A percentile compares a stretch with the other conserved stretches of the same genome.
phyloP scores from a whole-genome alignment of 2,797 vertebrate genomes.

The Acipenser ruthenus region DNA sequence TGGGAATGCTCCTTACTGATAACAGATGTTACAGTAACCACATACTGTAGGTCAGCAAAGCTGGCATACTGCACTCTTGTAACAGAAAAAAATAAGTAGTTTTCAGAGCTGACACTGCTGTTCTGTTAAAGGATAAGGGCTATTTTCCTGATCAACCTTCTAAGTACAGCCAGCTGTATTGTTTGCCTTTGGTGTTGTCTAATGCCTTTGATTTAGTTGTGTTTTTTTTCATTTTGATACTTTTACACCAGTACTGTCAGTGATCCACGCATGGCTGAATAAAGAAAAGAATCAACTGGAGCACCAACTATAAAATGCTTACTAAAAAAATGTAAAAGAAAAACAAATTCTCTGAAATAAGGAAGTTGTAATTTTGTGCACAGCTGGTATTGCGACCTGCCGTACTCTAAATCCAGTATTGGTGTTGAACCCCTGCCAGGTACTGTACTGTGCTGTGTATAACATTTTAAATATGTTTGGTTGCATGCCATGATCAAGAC shows the following conservation, averaged over 20 bases:
- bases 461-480: conserved; percentile 12
- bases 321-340: neutral
- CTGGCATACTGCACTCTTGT: conserved; percentile 42
- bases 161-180: conserved; percentile 59
- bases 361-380: neutral
- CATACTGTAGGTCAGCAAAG: conserved; percentile 43
- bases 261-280: neutral
- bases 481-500: conserved; percentile 17
- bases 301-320: neutral
- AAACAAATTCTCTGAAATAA: neutral
- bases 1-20: conserved; percentile 53
- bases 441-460: neutral
- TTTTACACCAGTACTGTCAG: neutral
- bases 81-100: conserved; percentile 41
- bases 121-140: conserved; percentile 63
- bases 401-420: neutral
- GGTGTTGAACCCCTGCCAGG: conserved; percentile 1
- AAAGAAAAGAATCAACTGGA: neutral
- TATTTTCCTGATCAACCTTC: conserved; percentile 65
- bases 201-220: neutral
- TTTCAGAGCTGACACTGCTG: conserved; percentile 49
- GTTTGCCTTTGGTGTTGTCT: neutral
- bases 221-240: neutral
- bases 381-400: neutral
- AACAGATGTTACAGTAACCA: conserved; percentile 47